phyloP scores from a whole-genome alignment of 2,888 invertebrate species.

The Ectemnius lituratus region DNA sequence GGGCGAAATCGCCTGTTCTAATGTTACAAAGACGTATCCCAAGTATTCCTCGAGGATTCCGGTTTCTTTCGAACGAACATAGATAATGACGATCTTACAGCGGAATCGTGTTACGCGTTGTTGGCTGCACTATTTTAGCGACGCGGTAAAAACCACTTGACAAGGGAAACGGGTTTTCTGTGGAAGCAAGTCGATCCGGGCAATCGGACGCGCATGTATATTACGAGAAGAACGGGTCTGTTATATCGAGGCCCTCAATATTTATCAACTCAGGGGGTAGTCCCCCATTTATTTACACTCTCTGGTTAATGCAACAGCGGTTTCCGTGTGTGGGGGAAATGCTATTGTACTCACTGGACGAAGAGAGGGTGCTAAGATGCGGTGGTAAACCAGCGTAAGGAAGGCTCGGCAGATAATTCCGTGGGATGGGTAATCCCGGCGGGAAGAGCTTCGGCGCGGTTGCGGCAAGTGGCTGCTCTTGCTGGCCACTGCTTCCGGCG shows the following conservation, averaged over 20 bases:
- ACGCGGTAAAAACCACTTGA: constrained; percentile 49
- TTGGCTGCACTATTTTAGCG: constrained; percentile 46
- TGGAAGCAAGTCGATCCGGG: constrained; percentile 30
- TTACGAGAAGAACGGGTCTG: constrained; percentile 49
- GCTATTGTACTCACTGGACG: constrained; percentile 71
- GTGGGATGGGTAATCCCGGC: constrained; percentile 81
- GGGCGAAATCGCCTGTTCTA: constrained; percentile 22
- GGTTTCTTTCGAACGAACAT: constrained; percentile 37
- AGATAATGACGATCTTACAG: constrained; percentile 43
- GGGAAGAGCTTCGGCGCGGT: constrained; percentile 81
- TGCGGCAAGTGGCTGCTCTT: constrained; percentile 80
- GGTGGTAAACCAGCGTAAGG: constrained; percentile 82
- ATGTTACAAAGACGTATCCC: constrained; percentile 35
- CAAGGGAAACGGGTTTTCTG: constrained; percentile 53
- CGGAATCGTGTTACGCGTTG: constrained; percentile 58
- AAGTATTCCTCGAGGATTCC: constrained; percentile 22
- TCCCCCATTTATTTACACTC: constrained; percentile 10
- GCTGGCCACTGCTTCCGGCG: constrained; percentile 75
- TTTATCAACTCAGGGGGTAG: constrained; percentile 25
- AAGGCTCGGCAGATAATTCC: constrained; percentile 80
- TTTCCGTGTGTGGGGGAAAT: too few species aligned
- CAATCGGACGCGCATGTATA: constrained; percentile 51
- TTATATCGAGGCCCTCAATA: constrained; percentile 31
- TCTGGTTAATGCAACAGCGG: too few species aligned
- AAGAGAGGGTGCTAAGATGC: constrained; percentile 79